Base-by-base conservation (phyloP, 2,113 vertebrate species). In the Malaclemys terrapin region DNA sequence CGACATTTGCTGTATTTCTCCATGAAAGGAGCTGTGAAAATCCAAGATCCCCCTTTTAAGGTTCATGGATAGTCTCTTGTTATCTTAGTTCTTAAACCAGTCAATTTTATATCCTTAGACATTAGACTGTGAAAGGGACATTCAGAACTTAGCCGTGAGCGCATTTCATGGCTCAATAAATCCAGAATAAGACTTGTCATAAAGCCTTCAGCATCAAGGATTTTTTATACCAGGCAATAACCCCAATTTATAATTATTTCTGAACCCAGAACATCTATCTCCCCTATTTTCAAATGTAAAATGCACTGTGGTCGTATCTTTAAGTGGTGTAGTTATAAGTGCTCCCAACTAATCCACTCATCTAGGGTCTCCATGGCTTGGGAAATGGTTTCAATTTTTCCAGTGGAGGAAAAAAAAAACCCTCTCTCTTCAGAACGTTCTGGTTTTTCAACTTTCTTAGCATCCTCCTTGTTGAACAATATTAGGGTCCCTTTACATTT, bases 261-360 rank as follows among this genome's bases (percentile, higher is more conserved):
- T 1, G 24, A 93, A 90, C 62, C 75, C 94, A 56, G 93, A 91
- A 62, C 90, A 82, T 27, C 42, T 49, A 54, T 90, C 90, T 79
- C 49, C 49, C 38, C 92, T 81, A 78, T 57, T 49, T 65, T 78
- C 93, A 91, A 57, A 87, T 16, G 59, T 53, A 87, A 86, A 82
- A 59, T 27, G 89, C 45, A 29, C 65, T 78, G 92, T 29, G 87
- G 93, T 79, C 56, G 1, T n/a, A 22, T n/a, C 93, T 49, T 29
- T 53, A 91, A 93, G 54, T 93, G 90, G 79, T n/a, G 69, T 42
- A 92, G 87, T 95, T 87, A 87, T 25, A 83, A 75, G 75, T 53
- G 47, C 84, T 93, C 91, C 92, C 82, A 57, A 12, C 69, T 88
- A 93, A 81, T n/a, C 84, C 54, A n/a, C 53, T 92, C 27, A 1